Conservation (phyloP, 2,797 vertebrate genomes). For the Microctenopoma steveboyesi region DNA sequence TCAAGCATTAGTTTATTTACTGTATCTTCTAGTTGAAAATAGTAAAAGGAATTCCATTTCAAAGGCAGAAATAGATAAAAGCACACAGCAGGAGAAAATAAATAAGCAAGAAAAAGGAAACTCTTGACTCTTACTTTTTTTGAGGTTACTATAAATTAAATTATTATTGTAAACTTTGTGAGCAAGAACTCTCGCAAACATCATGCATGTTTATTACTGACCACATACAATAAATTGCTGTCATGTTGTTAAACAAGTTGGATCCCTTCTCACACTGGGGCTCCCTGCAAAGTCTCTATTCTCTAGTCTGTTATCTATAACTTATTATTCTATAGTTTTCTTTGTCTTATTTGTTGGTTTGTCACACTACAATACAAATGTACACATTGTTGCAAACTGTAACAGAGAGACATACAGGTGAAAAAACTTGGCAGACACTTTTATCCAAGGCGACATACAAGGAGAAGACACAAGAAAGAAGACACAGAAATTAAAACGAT, state of each 20-base stretch:
- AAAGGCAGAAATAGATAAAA: background rate
- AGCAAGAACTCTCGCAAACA: background rate
- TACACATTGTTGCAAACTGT: too few species aligned
- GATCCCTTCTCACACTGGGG: background rate
- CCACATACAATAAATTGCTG: background rate
- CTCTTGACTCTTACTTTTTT: background rate
- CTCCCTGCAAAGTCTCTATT: too few species aligned
- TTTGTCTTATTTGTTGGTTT: background rate
- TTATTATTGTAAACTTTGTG: background rate
- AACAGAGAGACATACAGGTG: too few species aligned
- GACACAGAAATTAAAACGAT: too few species aligned
- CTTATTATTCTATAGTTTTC: background rate
- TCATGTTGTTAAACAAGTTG: background rate
- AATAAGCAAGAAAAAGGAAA: background rate
- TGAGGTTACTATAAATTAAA: too few species aligned
- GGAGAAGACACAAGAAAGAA: too few species aligned
- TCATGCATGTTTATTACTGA: background rate
- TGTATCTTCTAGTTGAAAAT: background rate
- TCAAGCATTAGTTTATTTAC: background rate
- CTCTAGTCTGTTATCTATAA: background rate
- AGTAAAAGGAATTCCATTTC: background rate
- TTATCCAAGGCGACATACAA: too few species aligned
- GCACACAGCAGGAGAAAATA: background rate
- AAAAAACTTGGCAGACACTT: too few species aligned
- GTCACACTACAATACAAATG: too few species aligned